Conservation (phyloP, 2,797 vertebrate species). For the Poeciliopsis turneri region DNA sequence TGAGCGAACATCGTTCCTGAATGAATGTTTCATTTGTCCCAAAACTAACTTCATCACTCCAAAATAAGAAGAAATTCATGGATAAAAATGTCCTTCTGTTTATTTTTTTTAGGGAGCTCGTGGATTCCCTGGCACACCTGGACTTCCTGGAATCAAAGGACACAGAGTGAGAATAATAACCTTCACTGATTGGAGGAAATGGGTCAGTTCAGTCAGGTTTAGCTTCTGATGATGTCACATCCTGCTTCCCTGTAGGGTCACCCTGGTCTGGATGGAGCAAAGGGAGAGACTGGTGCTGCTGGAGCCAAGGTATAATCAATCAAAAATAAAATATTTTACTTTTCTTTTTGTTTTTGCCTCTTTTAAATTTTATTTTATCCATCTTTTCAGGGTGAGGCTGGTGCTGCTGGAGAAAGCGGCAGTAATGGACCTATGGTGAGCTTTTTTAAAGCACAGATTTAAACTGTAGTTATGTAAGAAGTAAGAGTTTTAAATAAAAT, state of each 20-base stretch:
- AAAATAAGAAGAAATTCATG: too few relatives aligned
- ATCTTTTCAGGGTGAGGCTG: constrained; percentile 86
- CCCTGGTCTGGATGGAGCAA: constrained; percentile 91
- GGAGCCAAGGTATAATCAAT: constrained; percentile 87
- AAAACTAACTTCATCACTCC: not conserved
- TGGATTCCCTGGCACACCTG: constrained; percentile 96
- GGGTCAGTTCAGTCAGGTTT: not conserved
- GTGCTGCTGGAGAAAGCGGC: constrained; percentile 91
- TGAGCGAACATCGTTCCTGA: constrained; percentile 50
- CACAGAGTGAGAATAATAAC: constrained; percentile 88
- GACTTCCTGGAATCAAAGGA: constrained; percentile 97
- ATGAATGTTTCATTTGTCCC: not conserved
- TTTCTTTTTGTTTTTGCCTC: not conserved
- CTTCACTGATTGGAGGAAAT: not conserved
- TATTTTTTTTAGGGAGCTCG: constrained; percentile 87
- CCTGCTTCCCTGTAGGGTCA: constrained; percentile 84
- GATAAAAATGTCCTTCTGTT: not conserved
- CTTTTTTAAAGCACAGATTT: constrained; percentile 13
- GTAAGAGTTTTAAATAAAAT: not conserved
- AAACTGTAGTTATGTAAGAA: not conserved
- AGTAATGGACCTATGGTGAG: constrained; percentile 93
- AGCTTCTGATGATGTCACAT: constrained; percentile 28
- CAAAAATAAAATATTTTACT: not conserved
- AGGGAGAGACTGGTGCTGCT: constrained; percentile 91
- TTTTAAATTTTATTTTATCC: constrained; percentile 10